These are phyloP conservation scores for Venustoraphidia nigricollis DNA, from an alignment of 2,888 invertebrate species.

Conservation along the genomic window DNA sequence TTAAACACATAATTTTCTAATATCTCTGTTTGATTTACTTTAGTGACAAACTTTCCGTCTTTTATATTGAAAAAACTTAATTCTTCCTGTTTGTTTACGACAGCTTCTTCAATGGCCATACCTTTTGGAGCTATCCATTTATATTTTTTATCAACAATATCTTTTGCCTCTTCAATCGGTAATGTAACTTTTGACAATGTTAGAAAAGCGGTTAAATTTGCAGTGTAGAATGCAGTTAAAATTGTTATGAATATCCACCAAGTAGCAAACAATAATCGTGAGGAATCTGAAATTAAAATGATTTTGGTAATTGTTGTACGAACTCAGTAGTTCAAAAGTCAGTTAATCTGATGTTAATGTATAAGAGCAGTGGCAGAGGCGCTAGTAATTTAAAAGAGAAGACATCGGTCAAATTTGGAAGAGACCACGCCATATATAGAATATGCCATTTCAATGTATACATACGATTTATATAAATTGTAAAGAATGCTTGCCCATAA, in stretches of 20 bases:
- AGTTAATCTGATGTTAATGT: too few relatives aligned
- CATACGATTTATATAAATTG: neutral
- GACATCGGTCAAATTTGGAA: neutral
- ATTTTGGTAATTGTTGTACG: neutral
- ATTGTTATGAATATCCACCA: slow-evolving; percentile 88
- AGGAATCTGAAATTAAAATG: slow-evolving; percentile 47
- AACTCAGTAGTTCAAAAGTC: too few relatives aligned
- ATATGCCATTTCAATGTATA: neutral
- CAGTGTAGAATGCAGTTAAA: slow-evolving; percentile 79
- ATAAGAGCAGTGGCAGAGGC: too few relatives aligned
- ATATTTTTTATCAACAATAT: slow-evolving; percentile 47
- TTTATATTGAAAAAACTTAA: slow-evolving; percentile 3
- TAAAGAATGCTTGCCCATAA: too few relatives aligned
- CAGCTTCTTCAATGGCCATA: slow-evolving; percentile 48
- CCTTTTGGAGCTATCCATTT: slow-evolving; percentile 57
- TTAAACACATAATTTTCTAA: slow-evolving; percentile 29
- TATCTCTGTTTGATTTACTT: slow-evolving; percentile 25
- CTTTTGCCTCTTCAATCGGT: slow-evolving; percentile 53
- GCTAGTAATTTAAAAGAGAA: neutral
- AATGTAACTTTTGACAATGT: slow-evolving; percentile 73
- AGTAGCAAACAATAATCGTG: slow-evolving; percentile 68
- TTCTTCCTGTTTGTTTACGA: slow-evolving; percentile 32
- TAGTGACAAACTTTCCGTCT: slow-evolving; percentile 18
- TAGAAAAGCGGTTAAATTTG: slow-evolving; percentile 77
- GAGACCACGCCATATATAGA: neutral